A percentile compares a stretch with the other conserved stretches of the same genome.
Evolutionary conservation across 1,140 invertebrate genomes (phyloP).

Genomic region (Drosophila repletoides): DNA sequence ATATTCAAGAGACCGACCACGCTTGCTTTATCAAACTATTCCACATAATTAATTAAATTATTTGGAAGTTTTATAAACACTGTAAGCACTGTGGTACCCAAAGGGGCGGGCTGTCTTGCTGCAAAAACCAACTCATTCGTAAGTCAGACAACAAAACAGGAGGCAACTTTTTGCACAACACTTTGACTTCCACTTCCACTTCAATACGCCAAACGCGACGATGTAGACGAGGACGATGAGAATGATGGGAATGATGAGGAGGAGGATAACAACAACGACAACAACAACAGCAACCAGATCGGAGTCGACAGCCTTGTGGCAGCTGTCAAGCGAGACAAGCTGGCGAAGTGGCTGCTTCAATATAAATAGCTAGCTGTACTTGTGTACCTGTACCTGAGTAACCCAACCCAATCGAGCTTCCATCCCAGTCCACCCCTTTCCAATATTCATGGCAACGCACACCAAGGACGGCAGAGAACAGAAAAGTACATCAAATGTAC

Average conservation of each 20-base stretch:
- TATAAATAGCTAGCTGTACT: constrained; percentile 51
- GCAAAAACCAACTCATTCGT: constrained; percentile 5
- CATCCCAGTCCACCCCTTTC: neutral
- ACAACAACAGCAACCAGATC: too few relatives aligned
- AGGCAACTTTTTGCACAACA: constrained; percentile 48
- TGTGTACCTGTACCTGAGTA: constrained; percentile 8
- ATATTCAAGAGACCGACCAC: too few relatives aligned
- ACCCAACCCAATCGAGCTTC: neutral
- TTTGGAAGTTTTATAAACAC: neutral
- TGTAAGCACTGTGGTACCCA: neutral
- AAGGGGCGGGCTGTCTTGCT: neutral
- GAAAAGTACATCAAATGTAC: constrained; percentile 72
- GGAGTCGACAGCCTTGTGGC: constrained; percentile 43
- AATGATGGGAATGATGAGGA: neutral
- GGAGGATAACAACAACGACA: neutral
- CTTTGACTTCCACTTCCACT: constrained; percentile 48
- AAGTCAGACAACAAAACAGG: constrained; percentile 55
- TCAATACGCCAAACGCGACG: constrained; percentile 31
- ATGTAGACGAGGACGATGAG: neutral
- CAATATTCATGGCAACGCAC: constrained; percentile 41
- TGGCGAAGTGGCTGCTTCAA: constrained; percentile 54
- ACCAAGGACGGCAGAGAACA: constrained; percentile 19
- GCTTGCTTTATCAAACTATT: too few relatives aligned
- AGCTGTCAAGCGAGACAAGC: constrained; percentile 60
- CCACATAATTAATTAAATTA: constrained; percentile 3